phyloP scores from a whole-genome alignment of 1,140 invertebrate species.

The Zaprionus taronus region DNA sequence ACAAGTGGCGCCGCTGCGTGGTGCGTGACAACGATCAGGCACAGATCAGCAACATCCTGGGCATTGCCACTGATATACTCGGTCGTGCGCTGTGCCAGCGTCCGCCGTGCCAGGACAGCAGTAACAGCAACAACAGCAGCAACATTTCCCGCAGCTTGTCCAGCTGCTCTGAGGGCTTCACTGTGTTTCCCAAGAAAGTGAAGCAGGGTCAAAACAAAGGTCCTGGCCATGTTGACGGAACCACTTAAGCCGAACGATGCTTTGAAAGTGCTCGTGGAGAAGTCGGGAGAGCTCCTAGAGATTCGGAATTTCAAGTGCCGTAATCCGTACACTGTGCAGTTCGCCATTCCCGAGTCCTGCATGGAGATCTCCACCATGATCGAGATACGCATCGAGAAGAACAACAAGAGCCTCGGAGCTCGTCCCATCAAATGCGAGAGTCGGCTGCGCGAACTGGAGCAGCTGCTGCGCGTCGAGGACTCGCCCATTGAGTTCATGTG shows the following conservation, averaged over 20 bases:
- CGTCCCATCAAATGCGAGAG: slow-evolving; percentile 94
- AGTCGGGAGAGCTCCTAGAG: slow-evolving; percentile 91
- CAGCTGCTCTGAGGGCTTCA: slow-evolving; percentile 79
- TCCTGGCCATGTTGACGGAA: slow-evolving; percentile 91
- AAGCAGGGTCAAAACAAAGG: slow-evolving; percentile 90
- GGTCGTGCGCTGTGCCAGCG: slow-evolving; percentile 87
- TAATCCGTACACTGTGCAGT: slow-evolving; percentile 92
- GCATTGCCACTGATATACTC: slow-evolving; percentile 90
- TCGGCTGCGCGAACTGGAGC: slow-evolving; percentile 91
- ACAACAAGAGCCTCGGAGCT: slow-evolving; percentile 90
- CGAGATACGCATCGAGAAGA: slow-evolving; percentile 91
- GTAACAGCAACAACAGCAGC: slow-evolving; percentile 33
- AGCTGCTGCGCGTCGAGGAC: slow-evolving; percentile 90
- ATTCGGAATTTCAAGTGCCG: slow-evolving; percentile 90
- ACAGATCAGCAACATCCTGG: slow-evolving; percentile 92
- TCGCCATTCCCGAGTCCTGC: slow-evolving; percentile 91
- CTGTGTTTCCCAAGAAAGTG: slow-evolving; percentile 79
- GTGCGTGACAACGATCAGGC: slow-evolving; percentile 92
- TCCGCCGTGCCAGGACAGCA: slow-evolving; percentile 84
- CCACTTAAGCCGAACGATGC: slow-evolving; percentile 90
- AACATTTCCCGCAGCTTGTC: slow-evolving; percentile 76
- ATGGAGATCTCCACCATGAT: slow-evolving; percentile 93
- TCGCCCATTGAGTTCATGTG: slow-evolving; percentile 95
- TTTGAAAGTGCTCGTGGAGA: slow-evolving; percentile 90
- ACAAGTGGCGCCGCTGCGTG: slow-evolving; percentile 90